phyloP scores from a whole-genome alignment of 64 coral and sea anemone species.

The Stichodactyla helianthus region DNA sequence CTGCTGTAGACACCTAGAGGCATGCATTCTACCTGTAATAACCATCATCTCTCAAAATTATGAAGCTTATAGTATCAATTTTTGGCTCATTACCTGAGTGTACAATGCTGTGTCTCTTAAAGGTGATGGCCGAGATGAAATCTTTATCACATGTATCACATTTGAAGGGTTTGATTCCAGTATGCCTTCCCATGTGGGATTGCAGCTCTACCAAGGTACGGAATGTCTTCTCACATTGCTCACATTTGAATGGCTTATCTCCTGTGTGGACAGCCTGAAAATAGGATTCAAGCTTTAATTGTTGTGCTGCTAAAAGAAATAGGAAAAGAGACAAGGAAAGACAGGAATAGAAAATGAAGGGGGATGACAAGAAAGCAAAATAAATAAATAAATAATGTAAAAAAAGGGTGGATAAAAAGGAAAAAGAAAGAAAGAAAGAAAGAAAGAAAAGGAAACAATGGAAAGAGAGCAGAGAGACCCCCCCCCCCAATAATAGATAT shows the following conservation, averaged over 20 bases:
- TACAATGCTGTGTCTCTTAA: slow-evolving; percentile 93
- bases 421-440: too few relatives aligned
- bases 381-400: too few relatives aligned
- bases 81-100: slow-evolving; percentile 70
- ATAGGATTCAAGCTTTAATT: too few relatives aligned
- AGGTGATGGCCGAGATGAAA: slow-evolving; percentile 94
- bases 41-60: too few relatives aligned
- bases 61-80: neutral
- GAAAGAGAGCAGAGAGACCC: too few relatives aligned
- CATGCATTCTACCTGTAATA: too few relatives aligned
- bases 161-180: slow-evolving; percentile 92
- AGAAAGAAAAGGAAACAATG: too few relatives aligned
- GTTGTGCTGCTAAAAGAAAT: too few relatives aligned
- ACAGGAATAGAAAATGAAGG: too few relatives aligned
- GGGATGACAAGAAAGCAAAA: too few relatives aligned
- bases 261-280: slow-evolving; percentile 90
- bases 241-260: slow-evolving; percentile 96
- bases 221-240: slow-evolving; percentile 89
- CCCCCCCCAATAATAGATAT: neutral
- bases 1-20: too few relatives aligned
- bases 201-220: slow-evolving; percentile 86
- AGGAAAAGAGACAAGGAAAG: neutral
- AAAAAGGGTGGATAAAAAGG: too few relatives aligned
- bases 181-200: slow-evolving; percentile 92
- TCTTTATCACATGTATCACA: slow-evolving; percentile 90